Conservation (phyloP, 2,888 invertebrate genomes). For the Ophion slaviceki region DNA sequence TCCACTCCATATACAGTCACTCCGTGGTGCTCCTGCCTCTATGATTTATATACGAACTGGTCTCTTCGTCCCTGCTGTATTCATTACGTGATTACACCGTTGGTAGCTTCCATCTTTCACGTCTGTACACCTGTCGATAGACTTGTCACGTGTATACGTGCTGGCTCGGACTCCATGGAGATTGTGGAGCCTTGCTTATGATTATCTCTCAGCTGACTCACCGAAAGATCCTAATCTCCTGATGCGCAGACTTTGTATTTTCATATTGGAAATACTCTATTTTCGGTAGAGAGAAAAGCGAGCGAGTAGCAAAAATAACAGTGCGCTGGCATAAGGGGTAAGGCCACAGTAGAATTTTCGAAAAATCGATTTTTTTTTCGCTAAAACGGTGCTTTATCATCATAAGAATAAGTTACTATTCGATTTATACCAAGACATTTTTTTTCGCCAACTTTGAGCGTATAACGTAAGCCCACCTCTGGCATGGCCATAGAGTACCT, state of each 20-base stretch:
- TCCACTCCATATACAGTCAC: conserved; percentile 55
- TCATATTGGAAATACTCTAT: conserved; percentile 26
- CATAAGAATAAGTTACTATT: no score
- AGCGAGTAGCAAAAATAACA: not conserved
- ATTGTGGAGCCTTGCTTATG: conserved; percentile 28
- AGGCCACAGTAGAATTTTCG: no score
- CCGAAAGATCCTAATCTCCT: conserved; percentile 15
- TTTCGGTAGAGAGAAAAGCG: not conserved
- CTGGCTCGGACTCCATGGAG: not conserved
- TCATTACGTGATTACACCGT: conserved; percentile 80
- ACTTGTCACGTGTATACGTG: conserved; percentile 7
- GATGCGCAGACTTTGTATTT: not conserved
- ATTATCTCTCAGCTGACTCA: conserved; percentile 22
- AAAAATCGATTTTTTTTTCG: no score
- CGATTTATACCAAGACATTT: no score
- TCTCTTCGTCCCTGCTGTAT: conserved; percentile 78
- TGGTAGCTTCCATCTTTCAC: conserved; percentile 44
- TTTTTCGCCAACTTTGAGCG: no score
- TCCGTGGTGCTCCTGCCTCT: conserved; percentile 49
- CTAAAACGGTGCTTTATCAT: no score
- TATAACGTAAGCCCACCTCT: no score
- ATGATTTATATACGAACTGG: conserved; percentile 79
- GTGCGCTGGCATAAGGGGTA: not conserved
- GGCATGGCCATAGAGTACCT: no score
- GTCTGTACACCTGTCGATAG: conserved; percentile 6